Base-by-base conservation (phyloP, 2,113 vertebrate genomes). In the Caracal caracal region DNA sequence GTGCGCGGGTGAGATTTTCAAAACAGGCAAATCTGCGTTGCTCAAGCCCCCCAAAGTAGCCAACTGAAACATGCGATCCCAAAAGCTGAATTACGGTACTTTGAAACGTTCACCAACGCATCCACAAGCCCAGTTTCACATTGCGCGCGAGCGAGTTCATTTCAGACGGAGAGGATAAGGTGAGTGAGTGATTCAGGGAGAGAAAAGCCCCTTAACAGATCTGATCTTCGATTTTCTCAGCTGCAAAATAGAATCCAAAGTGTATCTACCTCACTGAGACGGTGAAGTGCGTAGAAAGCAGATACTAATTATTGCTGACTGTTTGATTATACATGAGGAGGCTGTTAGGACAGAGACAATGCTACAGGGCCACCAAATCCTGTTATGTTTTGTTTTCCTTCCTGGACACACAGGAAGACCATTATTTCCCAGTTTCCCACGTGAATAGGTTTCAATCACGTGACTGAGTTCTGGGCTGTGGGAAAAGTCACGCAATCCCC, bases 391-490 rank as follows among this genome's bases (percentile, higher is more conserved):
- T 79, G 26, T 56, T 86, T 95, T 82, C 12, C 83, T 85, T 94
- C 78, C 43, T 90, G 43, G 70, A 65, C 95, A 88, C 84, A 70
- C 3, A 88, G 81, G 51, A 92, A 95, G 70, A 71, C 28, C 63
- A 81, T 80, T 51, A 93, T 47, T 80, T 92, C 70, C 93, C 85
- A 94, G 75, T 65, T 95, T 88, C 81, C 81, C 43, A 81, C 1
- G 2, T 81, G 75, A 33, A n/a, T 70, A 90, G 24, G 37, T 70
- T 95, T 70, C 4, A 3, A 76, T 85, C 70, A 81, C 1, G 37
- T 90, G 91, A 97, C 93, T 53, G 49, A 94, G 51, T 78, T 95
- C 70, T 66, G 43, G 35, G 65, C 37, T 92, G 70, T 95, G 88
- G 59, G 53, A 53, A 95, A 88, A 92, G 84, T 92, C 76, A 96